Conservation (phyloP, 2,888 invertebrate genomes). For the Eupeodes luniger region DNA sequence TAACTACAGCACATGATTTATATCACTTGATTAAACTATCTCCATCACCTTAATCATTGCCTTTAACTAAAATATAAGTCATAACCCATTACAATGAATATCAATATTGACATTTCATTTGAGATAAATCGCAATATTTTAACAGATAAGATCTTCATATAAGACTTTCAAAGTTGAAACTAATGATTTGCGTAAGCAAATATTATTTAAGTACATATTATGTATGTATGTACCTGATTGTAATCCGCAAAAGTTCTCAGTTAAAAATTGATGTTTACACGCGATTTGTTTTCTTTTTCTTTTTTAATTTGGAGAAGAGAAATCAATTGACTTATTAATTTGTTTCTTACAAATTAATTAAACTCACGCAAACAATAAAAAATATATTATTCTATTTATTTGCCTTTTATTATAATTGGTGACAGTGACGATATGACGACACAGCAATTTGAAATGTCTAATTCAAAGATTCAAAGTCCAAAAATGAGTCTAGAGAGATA, state of each 20-base stretch:
- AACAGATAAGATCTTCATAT: conserved; percentile 3
- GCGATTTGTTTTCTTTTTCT: background rate
- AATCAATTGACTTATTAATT: conserved; percentile 52
- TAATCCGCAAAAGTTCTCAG: background rate
- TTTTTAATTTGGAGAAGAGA: background rate
- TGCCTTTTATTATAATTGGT: conserved; percentile 1
- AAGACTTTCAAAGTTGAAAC: background rate
- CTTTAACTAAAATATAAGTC: background rate
- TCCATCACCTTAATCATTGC: background rate
- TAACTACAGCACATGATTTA: background rate
- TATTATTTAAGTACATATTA: background rate
- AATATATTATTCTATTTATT: conserved; percentile 34
- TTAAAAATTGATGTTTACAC: conserved; percentile 3
- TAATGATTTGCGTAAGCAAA: background rate
- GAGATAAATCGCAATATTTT: background rate
- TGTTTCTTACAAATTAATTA: conserved; percentile 42
- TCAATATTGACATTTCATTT: conserved; percentile 17
- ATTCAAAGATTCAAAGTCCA: conserved; percentile 69
- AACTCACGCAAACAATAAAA: conserved; percentile 27
- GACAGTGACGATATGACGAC: conserved; percentile 39
- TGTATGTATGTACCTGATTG: no score
- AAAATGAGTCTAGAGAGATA: conserved; percentile 18
- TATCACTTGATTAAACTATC: background rate
- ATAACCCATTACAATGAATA: background rate
- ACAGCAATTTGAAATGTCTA: conserved; percentile 33